Evolutionary conservation across 2,888 invertebrate species (phyloP), one percentile per base, ranked within the genome.

Genomic region (Aspidiotus destructor): DNA sequence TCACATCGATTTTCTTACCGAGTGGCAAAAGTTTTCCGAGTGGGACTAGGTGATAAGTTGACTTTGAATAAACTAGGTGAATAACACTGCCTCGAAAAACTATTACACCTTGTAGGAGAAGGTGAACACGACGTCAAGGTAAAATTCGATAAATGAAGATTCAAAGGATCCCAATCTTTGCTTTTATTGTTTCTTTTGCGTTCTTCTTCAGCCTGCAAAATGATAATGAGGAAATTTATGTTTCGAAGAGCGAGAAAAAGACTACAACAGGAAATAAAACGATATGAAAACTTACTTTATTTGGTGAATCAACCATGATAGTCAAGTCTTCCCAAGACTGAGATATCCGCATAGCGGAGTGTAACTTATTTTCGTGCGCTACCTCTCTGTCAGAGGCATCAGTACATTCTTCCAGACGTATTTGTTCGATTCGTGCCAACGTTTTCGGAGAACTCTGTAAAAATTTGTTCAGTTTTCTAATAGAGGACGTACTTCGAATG

Each of bases 261-360:
- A 65, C 44, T 15, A 9, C 48, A 16, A 9, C 15, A 15, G 11
- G 42, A 16, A 48, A n/a, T 48, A n/a, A 48, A 11, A 2, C 10
- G 6, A 48, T 48, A 48, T n/a, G n/a, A n/a, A 11, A 6, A 2
- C 13, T 62, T 48, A 67, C 65, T 40, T 67, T 67, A 67, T 58
- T 67, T 8, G 65, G 57, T 17, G 70, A 44, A 28, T 84, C 84
- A 17, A 79, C 83, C 75, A 88, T 86, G 73, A 90, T 78, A 8
- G 88, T 87, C 48, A 95, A 83, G 79, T 94, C 94, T 78, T 95
- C 95, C 85, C 91, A 94, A 8, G 93, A 93, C 77, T 92, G 92
- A 3, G 94, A 94, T 80, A 96, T 93, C 79, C 92, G 92, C 84
- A 94, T 89, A 71, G 92, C 88, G 74, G 87, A 87, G 77, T 93